phyloP scores from a whole-genome alignment of 1,140 invertebrate genomes.

The Drosophila pseudoobscura region DNA sequence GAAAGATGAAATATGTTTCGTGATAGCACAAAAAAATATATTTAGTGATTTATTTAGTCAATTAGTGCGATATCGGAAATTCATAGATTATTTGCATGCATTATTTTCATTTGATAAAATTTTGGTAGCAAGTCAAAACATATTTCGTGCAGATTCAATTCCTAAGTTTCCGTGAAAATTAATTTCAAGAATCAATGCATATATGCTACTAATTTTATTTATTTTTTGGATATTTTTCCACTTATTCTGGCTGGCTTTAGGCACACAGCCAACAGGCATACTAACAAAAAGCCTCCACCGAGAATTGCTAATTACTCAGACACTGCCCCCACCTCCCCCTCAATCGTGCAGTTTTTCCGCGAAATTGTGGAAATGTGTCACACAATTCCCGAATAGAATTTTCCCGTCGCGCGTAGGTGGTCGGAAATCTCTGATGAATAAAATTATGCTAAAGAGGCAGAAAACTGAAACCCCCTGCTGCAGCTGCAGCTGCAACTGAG shows the following conservation, averaged over 20 bases:
- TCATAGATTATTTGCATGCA: too few relatives aligned
- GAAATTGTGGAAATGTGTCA: conserved; percentile 43
- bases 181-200: too few relatives aligned
- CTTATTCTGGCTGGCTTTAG: not conserved
- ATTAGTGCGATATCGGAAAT: too few relatives aligned
- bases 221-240: not conserved
- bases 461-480: conserved; percentile 55
- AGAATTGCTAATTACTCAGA: conserved; percentile 43
- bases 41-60: too few relatives aligned
- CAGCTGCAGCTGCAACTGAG: too few relatives aligned
- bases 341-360: conserved; percentile 8
- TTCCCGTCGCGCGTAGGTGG: conserved; percentile 38
- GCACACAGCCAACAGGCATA: conserved; percentile 15
- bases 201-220: not conserved
- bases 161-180: not conserved
- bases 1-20: too few relatives aligned
- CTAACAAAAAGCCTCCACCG: not conserved
- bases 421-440: conserved; percentile 52
- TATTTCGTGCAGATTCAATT: not conserved
- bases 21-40: too few relatives aligned
- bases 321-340: not conserved
- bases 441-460: conserved; percentile 62
- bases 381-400: conserved; percentile 21
- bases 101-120: not conserved
- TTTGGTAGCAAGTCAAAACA: not conserved